These are phyloP conservation scores for Meloidogyne hapla DNA, from an alignment of 1,140 invertebrate species.

Conservation along the genomic window DNA sequence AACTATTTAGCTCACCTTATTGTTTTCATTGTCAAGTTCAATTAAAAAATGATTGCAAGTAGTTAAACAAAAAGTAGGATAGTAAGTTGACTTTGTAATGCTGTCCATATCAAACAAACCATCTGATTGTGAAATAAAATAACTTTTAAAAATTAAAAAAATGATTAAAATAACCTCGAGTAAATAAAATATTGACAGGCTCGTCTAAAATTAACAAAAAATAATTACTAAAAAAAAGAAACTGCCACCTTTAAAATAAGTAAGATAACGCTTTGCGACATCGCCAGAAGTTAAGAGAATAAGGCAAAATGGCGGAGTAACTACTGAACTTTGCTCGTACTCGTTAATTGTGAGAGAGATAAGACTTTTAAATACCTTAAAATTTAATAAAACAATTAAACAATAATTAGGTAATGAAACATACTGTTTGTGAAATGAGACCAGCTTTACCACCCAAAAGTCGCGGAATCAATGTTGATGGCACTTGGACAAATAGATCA, in stretches of 20 bases:
- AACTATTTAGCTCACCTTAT: neutral
- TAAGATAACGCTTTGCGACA: neutral
- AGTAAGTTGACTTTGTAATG: neutral
- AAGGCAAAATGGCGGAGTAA: neutral
- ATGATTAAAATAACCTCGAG: neutral
- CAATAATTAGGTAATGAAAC: no score
- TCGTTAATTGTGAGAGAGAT: neutral
- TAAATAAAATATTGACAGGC: neutral
- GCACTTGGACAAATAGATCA: neutral
- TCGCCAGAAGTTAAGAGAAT: neutral
- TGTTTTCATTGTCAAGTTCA: neutral
- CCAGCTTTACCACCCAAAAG: neutral
- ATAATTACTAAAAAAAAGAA: neutral
- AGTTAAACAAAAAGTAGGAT: neutral
- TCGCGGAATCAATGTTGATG: neutral
- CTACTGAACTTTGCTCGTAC: neutral
- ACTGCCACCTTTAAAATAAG: neutral
- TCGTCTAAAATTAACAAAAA: neutral
- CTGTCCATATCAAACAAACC: neutral
- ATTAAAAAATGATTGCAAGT: neutral
- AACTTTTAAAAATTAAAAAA: neutral
- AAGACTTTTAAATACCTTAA: neutral
- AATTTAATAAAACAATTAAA: neutral
- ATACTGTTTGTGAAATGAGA: neutral
- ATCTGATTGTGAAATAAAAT: neutral